These are phyloP conservation scores for Scaptodrosophila lebanonensis DNA, from an alignment of 1,140 invertebrate species.

Conservation along the genomic window DNA sequence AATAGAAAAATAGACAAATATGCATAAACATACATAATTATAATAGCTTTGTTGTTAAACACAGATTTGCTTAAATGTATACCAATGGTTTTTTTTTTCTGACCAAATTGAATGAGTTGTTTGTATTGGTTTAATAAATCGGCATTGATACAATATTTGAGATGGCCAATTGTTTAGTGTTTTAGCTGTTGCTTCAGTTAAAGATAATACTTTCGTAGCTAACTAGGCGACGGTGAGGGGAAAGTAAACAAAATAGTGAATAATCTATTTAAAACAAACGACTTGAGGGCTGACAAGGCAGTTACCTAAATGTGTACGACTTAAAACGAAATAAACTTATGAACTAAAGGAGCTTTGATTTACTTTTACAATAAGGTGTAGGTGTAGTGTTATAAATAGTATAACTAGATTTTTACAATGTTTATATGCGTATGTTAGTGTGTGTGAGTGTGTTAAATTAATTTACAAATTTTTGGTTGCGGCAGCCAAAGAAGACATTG, in stretches of 20 bases:
- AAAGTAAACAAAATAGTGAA: slow-evolving; percentile 28
- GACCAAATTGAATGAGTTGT: slow-evolving; percentile 18
- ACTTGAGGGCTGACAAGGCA: slow-evolving; percentile 53
- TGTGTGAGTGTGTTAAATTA: slow-evolving; percentile 34
- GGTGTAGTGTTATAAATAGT: slow-evolving; percentile 49
- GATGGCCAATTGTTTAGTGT: slow-evolving; percentile 32
- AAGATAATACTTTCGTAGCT: slow-evolving; percentile 62
- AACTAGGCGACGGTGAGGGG: neutral
- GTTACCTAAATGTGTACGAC: slow-evolving; percentile 54
- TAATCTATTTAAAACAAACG: slow-evolving; percentile 37
- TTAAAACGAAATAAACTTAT: slow-evolving; percentile 48
- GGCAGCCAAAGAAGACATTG: neutral
- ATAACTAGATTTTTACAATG: slow-evolving; percentile 64
- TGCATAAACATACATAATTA: slow-evolving; percentile 50
- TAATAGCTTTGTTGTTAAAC: slow-evolving; percentile 35
- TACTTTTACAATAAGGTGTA: slow-evolving; percentile 44
- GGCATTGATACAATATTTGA: slow-evolving; percentile 34
- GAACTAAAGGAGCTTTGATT: slow-evolving; percentile 72
- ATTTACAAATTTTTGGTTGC: slow-evolving; percentile 1
- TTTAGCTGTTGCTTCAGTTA: slow-evolving; percentile 13
- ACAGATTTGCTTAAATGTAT: slow-evolving; percentile 41
- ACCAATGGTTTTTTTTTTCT: too few species aligned
- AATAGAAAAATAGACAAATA: slow-evolving; percentile 66
- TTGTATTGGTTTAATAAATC: slow-evolving; percentile 13
- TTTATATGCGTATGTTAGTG: neutral